A percentile compares a stretch with the other conserved stretches of the same genome.
phyloP scores from a whole-genome alignment of 92 coral and sea anemone genomes.

The Parazoanthus atlanticus region DNA sequence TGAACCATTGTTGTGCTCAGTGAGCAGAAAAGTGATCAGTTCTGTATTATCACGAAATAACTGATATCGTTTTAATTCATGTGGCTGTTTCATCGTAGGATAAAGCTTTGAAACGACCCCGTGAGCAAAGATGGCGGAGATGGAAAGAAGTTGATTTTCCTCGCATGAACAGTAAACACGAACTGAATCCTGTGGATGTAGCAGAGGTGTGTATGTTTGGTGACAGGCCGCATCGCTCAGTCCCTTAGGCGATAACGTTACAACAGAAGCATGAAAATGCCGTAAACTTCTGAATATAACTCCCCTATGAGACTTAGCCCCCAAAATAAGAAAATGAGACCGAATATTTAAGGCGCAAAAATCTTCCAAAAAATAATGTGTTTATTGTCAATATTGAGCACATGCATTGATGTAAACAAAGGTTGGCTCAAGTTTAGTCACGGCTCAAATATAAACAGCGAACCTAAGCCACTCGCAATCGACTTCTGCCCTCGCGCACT shows the following conservation, averaged over 20 bases:
- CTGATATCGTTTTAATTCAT: not conserved
- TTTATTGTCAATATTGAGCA: no score
- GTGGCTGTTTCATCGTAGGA: conserved; percentile 29
- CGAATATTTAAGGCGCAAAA: not conserved
- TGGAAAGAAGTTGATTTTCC: conserved; percentile 80
- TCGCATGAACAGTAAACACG: conserved; percentile 61
- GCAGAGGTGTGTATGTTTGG: conserved; percentile 62
- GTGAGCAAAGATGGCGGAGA: conserved; percentile 87
- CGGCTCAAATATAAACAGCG: no score
- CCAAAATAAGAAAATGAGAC: not conserved
- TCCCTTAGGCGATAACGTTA: not conserved
- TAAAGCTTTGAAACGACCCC: conserved; percentile 72
- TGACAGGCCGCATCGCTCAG: not conserved
- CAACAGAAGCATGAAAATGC: not conserved
- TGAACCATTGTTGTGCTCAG: no score
- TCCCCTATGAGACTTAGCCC: not conserved
- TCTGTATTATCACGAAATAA: no score
- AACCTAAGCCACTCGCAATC: no score
- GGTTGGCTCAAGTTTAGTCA: no score
- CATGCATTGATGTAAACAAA: no score
- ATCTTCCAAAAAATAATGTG: no score
- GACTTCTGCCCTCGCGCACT: no score
- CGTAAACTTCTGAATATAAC: not conserved
- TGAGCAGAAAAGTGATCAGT: no score
- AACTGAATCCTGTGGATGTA: conserved; percentile 70